Base-by-base conservation (phyloP, 1,140 invertebrate genomes). In the Cephus cinctus region DNA sequence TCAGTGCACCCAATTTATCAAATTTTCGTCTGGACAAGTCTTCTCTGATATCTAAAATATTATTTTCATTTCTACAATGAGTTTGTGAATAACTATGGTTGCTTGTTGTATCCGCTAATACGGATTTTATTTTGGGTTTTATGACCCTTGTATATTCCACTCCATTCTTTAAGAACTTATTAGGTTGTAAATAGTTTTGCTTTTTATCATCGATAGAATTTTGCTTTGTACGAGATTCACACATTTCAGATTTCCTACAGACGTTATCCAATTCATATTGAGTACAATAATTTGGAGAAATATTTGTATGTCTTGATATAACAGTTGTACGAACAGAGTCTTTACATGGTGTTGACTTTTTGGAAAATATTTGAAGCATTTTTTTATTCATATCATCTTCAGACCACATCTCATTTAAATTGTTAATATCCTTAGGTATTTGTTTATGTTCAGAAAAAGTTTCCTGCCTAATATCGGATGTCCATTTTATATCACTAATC, bases 101-200 rank as follows among this genome's bases (percentile, higher is more conserved):
- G 65, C 56, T 9, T 62, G 66, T 69, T 63, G 73, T 64, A 43
- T 76, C 66, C 59, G 77, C 12, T 57, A 53, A 65, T 44, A 53
- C 18, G 56, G 52, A 23, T 20, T 56, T 53, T 20, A 67, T 70
- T 52, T 71, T 74, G 34, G 56, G 61, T 57, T 80, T 80, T 6
- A 69, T 51, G 9, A 80, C 73, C 59, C 73, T 74, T 16, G 78
- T 77, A 57, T 80, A 80, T 47, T 78, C 58, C 8, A 36, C 51
- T 11, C 52, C 48, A 27, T 60, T 57, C 15, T 54, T 61, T 8
- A 39, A n/a, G 25, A 55, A 55, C 19, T 55, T 48, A 30, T 50
- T 45, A 9, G 45, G 40, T 12, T 42, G 11, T 18, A 32, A 9
- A 8, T 9, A 46, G 9, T 20, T 27, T 14, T 11, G 5, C 12